A percentile compares a stretch with the other conserved stretches of the same genome.
phyloP scores from a whole-genome alignment of 2,797 vertebrate genomes.

The Ispidina lecontei region DNA sequence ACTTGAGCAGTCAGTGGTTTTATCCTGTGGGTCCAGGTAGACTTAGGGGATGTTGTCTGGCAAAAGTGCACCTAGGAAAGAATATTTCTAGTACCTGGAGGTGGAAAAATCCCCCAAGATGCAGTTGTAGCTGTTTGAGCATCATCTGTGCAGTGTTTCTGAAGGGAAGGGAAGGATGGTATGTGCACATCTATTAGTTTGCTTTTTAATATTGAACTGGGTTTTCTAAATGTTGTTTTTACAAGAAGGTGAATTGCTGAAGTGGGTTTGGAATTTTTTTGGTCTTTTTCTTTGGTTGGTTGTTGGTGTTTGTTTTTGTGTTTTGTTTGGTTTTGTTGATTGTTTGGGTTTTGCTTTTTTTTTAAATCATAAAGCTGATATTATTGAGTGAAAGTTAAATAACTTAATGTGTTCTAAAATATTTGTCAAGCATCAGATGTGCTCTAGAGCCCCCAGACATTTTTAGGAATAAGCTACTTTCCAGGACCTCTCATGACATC shows the following conservation, averaged over 20 bases:
- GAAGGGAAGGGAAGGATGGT: not conserved
- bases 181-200: not conserved
- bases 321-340: not conserved
- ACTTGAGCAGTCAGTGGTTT: not conserved
- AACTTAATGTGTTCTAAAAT: not conserved
- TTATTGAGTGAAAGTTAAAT: conserved; percentile 12
- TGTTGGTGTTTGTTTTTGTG: not conserved
- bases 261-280: not conserved
- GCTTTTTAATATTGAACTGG: not conserved
- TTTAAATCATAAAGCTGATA: not conserved
- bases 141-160: not conserved
- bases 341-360: accelerated
- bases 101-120: not conserved
- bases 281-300: not conserved
- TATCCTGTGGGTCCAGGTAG: not conserved
- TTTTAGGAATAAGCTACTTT: conserved; percentile 60
- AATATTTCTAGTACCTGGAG: not conserved
- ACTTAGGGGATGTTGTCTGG: not conserved
- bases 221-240: not conserved
- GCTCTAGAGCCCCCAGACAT: conserved; percentile 13
- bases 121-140: not conserved
- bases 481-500: conserved; percentile 62
- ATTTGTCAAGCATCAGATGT: conserved; percentile 11
- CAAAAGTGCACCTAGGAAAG: not conserved
- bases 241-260: not conserved